Conservation (phyloP, 2,797 vertebrate species). For the Cyprinella venusta region DNA sequence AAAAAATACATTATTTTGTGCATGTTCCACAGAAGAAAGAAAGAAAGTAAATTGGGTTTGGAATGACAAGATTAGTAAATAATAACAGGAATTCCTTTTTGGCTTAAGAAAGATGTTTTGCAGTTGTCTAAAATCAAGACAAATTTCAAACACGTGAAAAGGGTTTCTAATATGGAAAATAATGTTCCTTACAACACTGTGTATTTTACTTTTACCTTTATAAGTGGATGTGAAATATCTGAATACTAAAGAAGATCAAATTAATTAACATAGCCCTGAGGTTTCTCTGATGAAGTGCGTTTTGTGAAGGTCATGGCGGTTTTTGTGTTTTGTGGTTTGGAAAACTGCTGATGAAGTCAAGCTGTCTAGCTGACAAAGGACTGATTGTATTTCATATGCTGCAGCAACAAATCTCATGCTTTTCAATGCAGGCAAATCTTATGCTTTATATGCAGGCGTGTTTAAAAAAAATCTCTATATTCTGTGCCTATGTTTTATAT, state of each 20-base stretch:
- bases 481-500: constrained; percentile 55
- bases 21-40: background rate
- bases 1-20: constrained; percentile 6
- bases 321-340: constrained; percentile 62
- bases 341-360: constrained; percentile 68
- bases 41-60: constrained; percentile 1
- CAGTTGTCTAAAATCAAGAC: constrained; percentile 12
- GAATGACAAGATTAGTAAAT: background rate
- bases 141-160: background rate
- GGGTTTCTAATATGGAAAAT: background rate
- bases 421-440: constrained; percentile 39
- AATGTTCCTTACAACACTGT: background rate
- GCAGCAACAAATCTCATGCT: constrained; percentile 68
- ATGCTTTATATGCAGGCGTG: constrained; percentile 56
- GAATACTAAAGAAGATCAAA: background rate
- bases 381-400: constrained; percentile 78
- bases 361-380: constrained; percentile 69
- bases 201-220: background rate
- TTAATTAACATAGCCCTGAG: constrained; percentile 25
- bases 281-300: constrained; percentile 15
- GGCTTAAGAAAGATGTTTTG: background rate
- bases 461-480: constrained; percentile 35
- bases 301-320: constrained; percentile 43
- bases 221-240: background rate
- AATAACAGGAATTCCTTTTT: background rate